These are phyloP conservation scores for Setipinna tenuifilis DNA, from an alignment of 2,797 vertebrate genomes.

Conservation along the genomic window DNA sequence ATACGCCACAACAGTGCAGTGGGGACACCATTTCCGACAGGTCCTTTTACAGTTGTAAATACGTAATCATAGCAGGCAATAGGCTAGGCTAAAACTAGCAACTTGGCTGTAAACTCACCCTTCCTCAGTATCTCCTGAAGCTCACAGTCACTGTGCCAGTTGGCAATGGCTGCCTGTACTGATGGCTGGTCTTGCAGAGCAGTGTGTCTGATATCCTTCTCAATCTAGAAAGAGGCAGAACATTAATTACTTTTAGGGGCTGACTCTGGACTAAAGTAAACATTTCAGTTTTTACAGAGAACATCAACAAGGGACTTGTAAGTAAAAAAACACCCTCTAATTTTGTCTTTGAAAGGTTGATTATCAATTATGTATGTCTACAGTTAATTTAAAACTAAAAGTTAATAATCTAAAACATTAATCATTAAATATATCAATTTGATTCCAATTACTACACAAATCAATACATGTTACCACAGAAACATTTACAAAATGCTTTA, in stretches of 20 bases:
- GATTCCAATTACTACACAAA: no score
- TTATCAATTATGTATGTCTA: no score
- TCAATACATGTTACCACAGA: no score
- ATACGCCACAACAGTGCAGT: no score
- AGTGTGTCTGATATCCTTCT: slow-evolving; percentile 86
- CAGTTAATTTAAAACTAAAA: no score
- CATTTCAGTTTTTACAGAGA: no score
- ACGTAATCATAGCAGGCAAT: not conserved
- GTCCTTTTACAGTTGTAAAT: no score
- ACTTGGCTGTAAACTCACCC: slow-evolving; percentile 74
- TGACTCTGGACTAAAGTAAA: not conserved
- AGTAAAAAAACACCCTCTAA: not conserved
- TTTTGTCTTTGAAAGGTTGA: not conserved
- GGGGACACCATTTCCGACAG: no score
- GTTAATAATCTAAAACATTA: not conserved
- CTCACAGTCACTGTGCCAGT: slow-evolving; percentile 89
- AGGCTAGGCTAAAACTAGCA: not conserved
- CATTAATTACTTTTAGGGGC: not conserved
- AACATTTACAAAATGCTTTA: not conserved
- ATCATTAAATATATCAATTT: not conserved
- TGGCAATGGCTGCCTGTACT: slow-evolving; percentile 86
- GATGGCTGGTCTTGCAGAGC: slow-evolving; percentile 86
- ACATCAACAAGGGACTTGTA: no score
- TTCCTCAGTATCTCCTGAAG: slow-evolving; percentile 97
- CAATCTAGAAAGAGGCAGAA: slow-evolving; percentile 78